Evolutionary conservation across 2,113 vertebrate species (phyloP), one percentile per base, ranked within the genome.

Genomic region (Eira barbara): DNA sequence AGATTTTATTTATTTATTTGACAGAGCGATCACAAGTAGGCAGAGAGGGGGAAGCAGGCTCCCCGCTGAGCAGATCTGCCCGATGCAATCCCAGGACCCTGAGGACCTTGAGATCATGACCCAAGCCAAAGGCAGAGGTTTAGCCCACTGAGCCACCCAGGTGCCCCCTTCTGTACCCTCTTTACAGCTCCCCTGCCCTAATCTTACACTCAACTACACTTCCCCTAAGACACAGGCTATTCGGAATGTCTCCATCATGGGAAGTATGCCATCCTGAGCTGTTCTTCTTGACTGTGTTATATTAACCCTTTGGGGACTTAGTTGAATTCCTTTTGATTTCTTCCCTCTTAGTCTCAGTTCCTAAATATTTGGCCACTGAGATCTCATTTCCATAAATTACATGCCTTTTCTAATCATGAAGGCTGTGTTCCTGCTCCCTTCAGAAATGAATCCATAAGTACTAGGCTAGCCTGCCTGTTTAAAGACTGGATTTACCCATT

Each of bases 351-450:
- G 45, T 52, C 42, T 27, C 25, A 31, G 9, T 81, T 94, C 21
- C 25, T 84, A 74, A 89, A 47, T 74, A 74, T 86, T 92, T 96
- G 94, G 61, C 47, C 47, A 81, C 80, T 89, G 61, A 88, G 59
- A 10, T n/a, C 65, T 83, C 21, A 47, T 27, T 92, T 78, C 67
- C 36, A 67, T 88, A 39, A 88, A 12, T 3, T 87, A 76, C 49
- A 31, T 86, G 31, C n/a, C 61, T 47, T 55, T 63, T 42, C 18
- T 84, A 39, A 3, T 81, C 52, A 73, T 49, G 15, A 86, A 86
- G 47, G 10, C 49, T 39, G n/a, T 59, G 42, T 27, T 69, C 42
- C 61, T 94, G 34, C 7, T 79, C 36, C 7, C n/a, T 93, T 90
- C 45, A 90, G 45, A 83, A 93, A 47, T 86, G 31, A 85, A 67